phyloP scores from a whole-genome alignment of 2,113 vertebrate genomes.

The Copsychus sechellarum region DNA sequence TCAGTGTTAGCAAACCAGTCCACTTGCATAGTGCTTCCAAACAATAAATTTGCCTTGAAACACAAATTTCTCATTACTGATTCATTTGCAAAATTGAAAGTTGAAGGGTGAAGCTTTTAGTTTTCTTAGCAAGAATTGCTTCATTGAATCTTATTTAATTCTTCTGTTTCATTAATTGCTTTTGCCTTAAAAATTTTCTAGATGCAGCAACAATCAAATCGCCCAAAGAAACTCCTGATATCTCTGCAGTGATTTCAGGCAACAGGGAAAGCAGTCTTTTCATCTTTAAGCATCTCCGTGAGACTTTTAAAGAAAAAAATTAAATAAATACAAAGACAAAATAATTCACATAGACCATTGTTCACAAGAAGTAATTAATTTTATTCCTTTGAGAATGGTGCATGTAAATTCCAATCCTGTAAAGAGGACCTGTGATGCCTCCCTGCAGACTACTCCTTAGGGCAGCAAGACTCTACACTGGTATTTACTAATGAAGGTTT shows the following conservation, averaged over 20 bases:
- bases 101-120: background rate
- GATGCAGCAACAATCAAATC: constrained; percentile 1
- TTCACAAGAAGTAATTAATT: background rate
- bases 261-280: background rate
- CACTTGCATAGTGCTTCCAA: background rate
- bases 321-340: background rate
- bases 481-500: background rate
- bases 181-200: constrained; percentile 7
- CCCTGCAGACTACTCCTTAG: background rate
- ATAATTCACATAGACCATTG: background rate
- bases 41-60: background rate
- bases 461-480: background rate
- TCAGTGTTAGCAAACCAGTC: background rate
- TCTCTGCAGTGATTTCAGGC: background rate
- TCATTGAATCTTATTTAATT: background rate
- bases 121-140: background rate
- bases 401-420: background rate
- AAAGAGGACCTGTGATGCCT: background rate
- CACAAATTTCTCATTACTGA: background rate
- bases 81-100: background rate
- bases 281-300: background rate
- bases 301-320: background rate
- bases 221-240: background rate
- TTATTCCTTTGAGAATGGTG: background rate
- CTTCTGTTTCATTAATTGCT: background rate